phyloP scores from a whole-genome alignment of 2,797 vertebrate genomes.

The Catostomus latipinnis region DNA sequence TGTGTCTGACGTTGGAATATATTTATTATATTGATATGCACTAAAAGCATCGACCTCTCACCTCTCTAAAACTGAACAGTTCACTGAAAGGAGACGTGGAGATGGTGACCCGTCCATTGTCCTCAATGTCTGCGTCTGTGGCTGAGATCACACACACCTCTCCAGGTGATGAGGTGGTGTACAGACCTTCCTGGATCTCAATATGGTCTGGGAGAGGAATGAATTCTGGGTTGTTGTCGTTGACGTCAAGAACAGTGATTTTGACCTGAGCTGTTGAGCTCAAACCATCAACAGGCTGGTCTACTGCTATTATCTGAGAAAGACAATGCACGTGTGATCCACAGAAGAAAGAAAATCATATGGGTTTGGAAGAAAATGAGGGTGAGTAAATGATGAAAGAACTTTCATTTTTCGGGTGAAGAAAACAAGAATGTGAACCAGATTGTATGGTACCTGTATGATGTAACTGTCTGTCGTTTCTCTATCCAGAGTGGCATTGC shows the following conservation, averaged over 20 bases:
- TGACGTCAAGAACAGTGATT: constrained; percentile 79
- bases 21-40: no score
- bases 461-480: constrained; percentile 73
- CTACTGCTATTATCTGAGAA: constrained; percentile 78
- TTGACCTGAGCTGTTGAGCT: constrained; percentile 75
- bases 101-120: constrained; percentile 72
- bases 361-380: no score
- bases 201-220: constrained; percentile 67
- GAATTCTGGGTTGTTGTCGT: constrained; percentile 84
- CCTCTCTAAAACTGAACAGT: constrained; percentile 72
- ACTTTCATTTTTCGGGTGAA: no score
- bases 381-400: no score
- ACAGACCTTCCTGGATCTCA: constrained; percentile 69
- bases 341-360: no score
- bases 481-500: constrained; percentile 75
- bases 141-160: constrained; percentile 62
- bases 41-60: constrained; percentile 51
- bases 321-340: neutral
- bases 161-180: constrained; percentile 44
- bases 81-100: constrained; percentile 63
- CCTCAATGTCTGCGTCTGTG: constrained; percentile 75
- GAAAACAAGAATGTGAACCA: neutral
- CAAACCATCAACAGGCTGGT: constrained; percentile 67
- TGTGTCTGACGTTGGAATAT: no score
- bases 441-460: constrained; percentile 70